A percentile compares a stretch with the other conserved stretches of the same genome.
phyloP scores from a whole-genome alignment of 23 tunicate genomes.

The Diplosoma virens region DNA sequence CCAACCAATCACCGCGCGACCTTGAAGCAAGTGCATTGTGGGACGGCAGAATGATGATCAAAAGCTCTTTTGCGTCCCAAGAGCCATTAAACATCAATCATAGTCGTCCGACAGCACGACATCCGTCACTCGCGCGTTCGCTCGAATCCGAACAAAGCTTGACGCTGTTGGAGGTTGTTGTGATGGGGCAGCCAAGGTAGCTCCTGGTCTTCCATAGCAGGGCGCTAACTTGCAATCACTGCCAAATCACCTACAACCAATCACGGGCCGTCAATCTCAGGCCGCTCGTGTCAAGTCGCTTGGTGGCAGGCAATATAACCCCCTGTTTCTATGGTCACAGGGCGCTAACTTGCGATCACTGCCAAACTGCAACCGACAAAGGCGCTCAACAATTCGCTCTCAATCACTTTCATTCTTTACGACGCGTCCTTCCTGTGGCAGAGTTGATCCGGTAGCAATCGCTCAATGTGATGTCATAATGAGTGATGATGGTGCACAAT shows the following conservation, averaged over 20 bases:
- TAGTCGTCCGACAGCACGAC: constrained; percentile 83
- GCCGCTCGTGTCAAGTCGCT: background rate
- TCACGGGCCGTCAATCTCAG: background rate
- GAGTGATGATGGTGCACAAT: constrained; percentile 28
- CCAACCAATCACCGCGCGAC: too few species aligned
- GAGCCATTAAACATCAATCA: constrained; percentile 99
- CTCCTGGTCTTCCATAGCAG: constrained; percentile 64
- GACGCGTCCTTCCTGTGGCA: background rate
- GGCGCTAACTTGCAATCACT: constrained; percentile 99
- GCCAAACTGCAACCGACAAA: constrained; percentile 44
- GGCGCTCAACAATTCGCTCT: background rate
- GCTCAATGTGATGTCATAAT: background rate
- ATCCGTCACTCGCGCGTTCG: background rate
- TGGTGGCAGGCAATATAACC: constrained; percentile 85
- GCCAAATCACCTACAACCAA: constrained; percentile 50
- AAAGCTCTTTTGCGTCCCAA: constrained; percentile 65
- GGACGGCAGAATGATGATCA: constrained; percentile 93
- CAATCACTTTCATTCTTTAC: background rate
- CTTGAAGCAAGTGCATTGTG: constrained; percentile 32
- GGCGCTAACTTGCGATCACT: constrained; percentile 99
- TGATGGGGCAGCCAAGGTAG: constrained; percentile 86
- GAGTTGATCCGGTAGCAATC: constrained; percentile 3
- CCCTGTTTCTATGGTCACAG: constrained; percentile 70
- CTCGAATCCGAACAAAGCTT: too few species aligned
- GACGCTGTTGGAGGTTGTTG: constrained; percentile 1